Evolutionary conservation across 2,797 vertebrate species (phyloP).

Genomic region (Phrynocephalus vlangalii): DNA sequence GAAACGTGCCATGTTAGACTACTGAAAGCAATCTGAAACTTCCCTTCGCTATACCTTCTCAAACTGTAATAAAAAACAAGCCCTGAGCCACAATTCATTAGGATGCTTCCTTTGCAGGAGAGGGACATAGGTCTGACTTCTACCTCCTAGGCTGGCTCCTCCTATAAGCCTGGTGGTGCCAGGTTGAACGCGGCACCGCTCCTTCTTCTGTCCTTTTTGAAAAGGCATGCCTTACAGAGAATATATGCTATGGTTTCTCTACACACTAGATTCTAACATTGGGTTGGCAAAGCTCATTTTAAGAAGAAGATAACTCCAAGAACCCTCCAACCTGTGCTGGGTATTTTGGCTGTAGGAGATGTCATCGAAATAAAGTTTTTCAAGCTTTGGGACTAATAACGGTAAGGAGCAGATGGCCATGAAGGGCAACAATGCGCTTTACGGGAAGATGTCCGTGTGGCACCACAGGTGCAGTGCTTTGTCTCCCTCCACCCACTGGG

Average conservation of each 20-base stretch:
- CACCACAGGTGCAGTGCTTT: too few species aligned
- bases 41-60: background rate
- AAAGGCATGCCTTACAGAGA: background rate
- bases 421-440: too few species aligned
- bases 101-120: rapidly evolving
- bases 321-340: background rate
- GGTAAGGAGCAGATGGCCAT: too few species aligned
- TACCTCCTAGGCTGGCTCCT: background rate
- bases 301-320: background rate
- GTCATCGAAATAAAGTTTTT: too few species aligned
- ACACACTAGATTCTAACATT: background rate
- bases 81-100: slow-evolving; percentile 25
- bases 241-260: background rate
- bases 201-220: background rate
- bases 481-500: too few species aligned
- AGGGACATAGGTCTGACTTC: background rate
- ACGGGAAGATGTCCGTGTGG: too few species aligned
- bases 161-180: background rate
- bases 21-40: background rate
- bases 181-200: background rate
- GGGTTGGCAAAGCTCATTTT: background rate
- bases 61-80: slow-evolving; percentile 11
- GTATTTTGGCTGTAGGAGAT: background rate
- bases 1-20: background rate
- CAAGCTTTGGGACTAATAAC: too few species aligned